These are phyloP conservation scores for Myocastor coypus DNA, from an alignment of 2,113 vertebrate species.

Conservation along the genomic window DNA sequence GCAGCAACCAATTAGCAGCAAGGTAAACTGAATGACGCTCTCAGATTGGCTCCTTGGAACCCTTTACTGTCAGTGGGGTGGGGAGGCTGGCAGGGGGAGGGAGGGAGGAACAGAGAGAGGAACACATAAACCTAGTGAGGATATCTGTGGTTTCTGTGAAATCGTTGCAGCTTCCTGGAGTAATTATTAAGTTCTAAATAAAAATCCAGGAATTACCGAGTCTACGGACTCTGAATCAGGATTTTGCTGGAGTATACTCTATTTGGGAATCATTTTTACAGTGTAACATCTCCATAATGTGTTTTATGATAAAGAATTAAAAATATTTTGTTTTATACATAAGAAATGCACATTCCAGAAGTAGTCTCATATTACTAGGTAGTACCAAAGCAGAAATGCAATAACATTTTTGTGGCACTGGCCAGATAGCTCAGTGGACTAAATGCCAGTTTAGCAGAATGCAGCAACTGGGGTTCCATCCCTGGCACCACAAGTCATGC, in stretches of 20 bases:
- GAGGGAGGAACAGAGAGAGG: too few species aligned
- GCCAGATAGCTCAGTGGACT: too few species aligned
- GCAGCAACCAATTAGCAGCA: background rate
- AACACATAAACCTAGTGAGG: background rate
- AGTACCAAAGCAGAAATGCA: background rate
- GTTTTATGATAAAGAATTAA: background rate
- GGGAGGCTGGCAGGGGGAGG: too few species aligned
- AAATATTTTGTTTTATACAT: conserved; percentile 25
- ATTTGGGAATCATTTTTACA: conserved; percentile 38
- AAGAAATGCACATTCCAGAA: conserved; percentile 6
- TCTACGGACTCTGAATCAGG: background rate
- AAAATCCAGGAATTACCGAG: background rate
- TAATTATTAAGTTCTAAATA: background rate
- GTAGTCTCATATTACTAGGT: background rate
- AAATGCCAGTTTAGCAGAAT: too few species aligned
- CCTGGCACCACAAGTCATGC: too few species aligned
- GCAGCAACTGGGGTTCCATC: too few species aligned
- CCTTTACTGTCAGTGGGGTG: too few species aligned
- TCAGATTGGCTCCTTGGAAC: background rate
- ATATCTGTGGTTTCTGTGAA: background rate
- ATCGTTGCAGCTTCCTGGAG: background rate
- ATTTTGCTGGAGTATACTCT: background rate
- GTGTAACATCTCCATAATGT: background rate
- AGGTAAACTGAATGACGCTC: background rate
- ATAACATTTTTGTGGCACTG: background rate